Evolutionary conservation across 2,888 invertebrate species (phyloP).

Genomic region (Fragum whitleyi): DNA sequence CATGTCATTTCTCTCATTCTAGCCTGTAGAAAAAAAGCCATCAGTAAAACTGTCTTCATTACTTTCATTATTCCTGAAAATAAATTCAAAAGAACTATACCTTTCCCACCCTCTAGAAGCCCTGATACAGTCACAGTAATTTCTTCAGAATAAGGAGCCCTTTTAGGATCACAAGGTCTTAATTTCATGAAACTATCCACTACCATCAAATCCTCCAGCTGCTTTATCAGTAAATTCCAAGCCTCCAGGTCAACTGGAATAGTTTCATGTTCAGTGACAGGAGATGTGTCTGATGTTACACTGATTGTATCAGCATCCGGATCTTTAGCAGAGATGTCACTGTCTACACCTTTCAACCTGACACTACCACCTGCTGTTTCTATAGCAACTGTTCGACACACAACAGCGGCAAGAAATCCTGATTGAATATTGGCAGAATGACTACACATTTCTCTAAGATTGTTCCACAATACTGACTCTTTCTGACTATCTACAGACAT

Average conservation of each 20-base stretch:
- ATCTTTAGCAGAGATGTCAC: constrained; percentile 67
- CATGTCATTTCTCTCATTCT: too few relatives aligned
- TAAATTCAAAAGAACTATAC: too few relatives aligned
- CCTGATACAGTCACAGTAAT: constrained; percentile 81
- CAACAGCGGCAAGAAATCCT: constrained; percentile 93
- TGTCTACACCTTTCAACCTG: neutral
- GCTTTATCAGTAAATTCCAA: constrained; percentile 94
- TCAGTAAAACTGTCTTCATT: too few relatives aligned
- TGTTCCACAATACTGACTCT: constrained; percentile 93
- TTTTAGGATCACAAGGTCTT: constrained; percentile 49
- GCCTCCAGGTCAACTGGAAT: constrained; percentile 94
- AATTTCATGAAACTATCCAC: constrained; percentile 80
- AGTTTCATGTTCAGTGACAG: constrained; percentile 87
- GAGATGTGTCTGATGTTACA: constrained; percentile 49
- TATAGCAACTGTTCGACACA: constrained; percentile 90
- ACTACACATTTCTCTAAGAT: constrained; percentile 90
- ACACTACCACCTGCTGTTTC: constrained; percentile 61
- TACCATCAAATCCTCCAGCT: constrained; percentile 94
- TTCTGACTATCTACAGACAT: constrained; percentile 89
- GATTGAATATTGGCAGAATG: constrained; percentile 91
- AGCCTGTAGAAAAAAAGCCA: too few relatives aligned
- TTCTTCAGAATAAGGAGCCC: constrained; percentile 53
- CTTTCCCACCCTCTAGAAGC: constrained; percentile 85
- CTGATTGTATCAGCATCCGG: constrained; percentile 80
- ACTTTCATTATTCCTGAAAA: too few relatives aligned